phyloP scores from a whole-genome alignment of 2,888 invertebrate species.

The Drosophila limbata region DNA sequence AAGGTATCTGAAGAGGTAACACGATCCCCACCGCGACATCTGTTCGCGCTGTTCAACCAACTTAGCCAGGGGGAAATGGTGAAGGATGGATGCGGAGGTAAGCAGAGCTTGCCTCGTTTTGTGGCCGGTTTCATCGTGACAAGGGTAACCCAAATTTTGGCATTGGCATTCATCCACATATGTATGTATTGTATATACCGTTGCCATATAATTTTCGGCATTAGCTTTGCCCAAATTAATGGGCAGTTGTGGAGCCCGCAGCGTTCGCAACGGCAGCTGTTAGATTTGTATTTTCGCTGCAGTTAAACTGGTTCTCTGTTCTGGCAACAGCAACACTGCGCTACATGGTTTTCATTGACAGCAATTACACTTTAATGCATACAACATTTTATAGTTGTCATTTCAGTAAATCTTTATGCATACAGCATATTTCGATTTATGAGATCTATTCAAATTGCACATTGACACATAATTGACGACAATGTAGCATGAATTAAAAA shows the following conservation, averaged over 20 bases:
- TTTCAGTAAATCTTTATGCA: not conserved
- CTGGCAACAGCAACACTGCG: conserved; percentile 25
- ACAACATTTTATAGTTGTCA: not conserved
- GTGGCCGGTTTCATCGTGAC: conserved; percentile 48
- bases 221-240: conserved; percentile 72
- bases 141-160: conserved; percentile 74
- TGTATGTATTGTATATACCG: conserved; percentile 48
- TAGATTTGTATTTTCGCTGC: conserved; percentile 57
- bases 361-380: not conserved
- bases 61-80: not conserved
- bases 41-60: conserved; percentile 39
- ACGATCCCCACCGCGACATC: conserved; percentile 68
- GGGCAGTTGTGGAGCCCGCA: conserved; percentile 48
- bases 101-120: conserved; percentile 15
- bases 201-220: conserved; percentile 76
- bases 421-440: too few relatives aligned
- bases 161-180: conserved; percentile 26
- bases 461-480: too few relatives aligned
- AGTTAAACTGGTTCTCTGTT: conserved; percentile 46
- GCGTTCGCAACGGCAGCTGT: conserved; percentile 63
- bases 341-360: conserved; percentile 14
- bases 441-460: too few relatives aligned
- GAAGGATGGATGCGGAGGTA: conserved; percentile 6
- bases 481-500: too few relatives aligned
- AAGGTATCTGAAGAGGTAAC: conserved; percentile 50